A percentile compares a stretch with the other conserved stretches of the same genome.
Conservation (phyloP, 2,113 vertebrate species). For the Odocoileus virginianus region DNA sequence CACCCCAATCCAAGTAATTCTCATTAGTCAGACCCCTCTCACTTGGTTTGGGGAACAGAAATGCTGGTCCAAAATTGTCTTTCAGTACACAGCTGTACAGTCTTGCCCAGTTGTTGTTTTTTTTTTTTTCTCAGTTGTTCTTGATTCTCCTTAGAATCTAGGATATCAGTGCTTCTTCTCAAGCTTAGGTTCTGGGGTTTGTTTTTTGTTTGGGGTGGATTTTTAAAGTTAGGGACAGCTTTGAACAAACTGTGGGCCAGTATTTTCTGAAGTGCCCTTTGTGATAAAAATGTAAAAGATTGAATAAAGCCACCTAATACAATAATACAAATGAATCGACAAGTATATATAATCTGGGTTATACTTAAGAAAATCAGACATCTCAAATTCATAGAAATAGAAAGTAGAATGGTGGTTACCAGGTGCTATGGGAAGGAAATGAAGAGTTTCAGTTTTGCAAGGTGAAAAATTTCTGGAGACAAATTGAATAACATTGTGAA, state of each 20-base stretch:
- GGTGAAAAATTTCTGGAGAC: background rate
- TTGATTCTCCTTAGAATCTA: background rate
- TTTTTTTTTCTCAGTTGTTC: background rate
- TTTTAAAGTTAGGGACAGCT: background rate
- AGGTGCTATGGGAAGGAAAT: background rate
- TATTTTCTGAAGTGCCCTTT: background rate
- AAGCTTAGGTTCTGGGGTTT: background rate
- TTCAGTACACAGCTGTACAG: background rate
- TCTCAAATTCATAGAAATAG: background rate
- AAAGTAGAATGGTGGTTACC: background rate
- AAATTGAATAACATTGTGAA: background rate
- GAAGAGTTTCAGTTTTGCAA: background rate
- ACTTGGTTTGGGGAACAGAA: background rate
- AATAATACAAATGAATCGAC: background rate
- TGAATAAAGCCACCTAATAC: background rate
- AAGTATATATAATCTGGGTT: conserved; percentile 7
- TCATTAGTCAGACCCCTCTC: background rate
- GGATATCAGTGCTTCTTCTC: background rate
- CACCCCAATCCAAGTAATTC: background rate
- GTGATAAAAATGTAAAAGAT: conserved; percentile 23
- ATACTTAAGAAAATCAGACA: conserved; percentile 2
- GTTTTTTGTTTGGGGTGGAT: background rate
- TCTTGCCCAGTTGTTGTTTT: background rate
- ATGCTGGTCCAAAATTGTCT: background rate
- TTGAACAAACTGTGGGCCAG: background rate